phyloP scores from a whole-genome alignment of 2,797 vertebrate genomes.

The Catostomus latipinnis region DNA sequence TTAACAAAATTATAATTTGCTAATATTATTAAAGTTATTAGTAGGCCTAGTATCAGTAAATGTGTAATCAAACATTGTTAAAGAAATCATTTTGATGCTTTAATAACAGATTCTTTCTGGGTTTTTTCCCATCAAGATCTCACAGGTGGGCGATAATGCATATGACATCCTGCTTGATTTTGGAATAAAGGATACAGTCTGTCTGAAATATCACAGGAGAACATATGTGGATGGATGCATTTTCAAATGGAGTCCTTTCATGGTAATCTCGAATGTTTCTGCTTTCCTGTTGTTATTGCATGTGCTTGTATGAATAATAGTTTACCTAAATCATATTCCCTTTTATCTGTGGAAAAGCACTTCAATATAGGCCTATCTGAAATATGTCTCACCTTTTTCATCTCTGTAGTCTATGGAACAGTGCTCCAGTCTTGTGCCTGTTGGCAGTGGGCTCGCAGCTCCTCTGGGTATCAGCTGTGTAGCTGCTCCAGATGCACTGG shows the following conservation, averaged over 20 bases:
- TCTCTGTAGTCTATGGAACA: background rate
- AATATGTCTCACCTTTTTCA: background rate
- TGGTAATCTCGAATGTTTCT: background rate
- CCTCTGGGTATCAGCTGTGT: conserved; percentile 35
- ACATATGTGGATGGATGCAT: background rate
- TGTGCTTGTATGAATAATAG: background rate
- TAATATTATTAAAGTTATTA: too few relatives aligned
- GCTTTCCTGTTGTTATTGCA: background rate
- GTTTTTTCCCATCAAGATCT: conserved; percentile 21
- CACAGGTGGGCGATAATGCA: conserved; percentile 20
- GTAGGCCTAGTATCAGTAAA: too few relatives aligned
- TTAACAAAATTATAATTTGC: too few relatives aligned
- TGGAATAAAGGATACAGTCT: conserved; percentile 24
- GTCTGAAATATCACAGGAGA: conserved; percentile 10
- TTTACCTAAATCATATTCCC: too few relatives aligned
- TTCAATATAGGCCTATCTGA: background rate
- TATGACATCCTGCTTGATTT: conserved; percentile 43
- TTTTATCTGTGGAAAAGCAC: background rate
- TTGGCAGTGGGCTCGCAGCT: conserved; percentile 19
- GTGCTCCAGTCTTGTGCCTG: conserved; percentile 35
- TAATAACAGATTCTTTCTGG: background rate
- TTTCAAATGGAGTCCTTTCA: background rate
- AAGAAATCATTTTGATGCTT: too few relatives aligned
- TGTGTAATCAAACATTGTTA: background rate
- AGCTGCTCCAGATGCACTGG: background rate